These are phyloP conservation scores for Condylostylus longicornis DNA, from an alignment of 1,140 invertebrate genomes.

Conservation along the genomic window DNA sequence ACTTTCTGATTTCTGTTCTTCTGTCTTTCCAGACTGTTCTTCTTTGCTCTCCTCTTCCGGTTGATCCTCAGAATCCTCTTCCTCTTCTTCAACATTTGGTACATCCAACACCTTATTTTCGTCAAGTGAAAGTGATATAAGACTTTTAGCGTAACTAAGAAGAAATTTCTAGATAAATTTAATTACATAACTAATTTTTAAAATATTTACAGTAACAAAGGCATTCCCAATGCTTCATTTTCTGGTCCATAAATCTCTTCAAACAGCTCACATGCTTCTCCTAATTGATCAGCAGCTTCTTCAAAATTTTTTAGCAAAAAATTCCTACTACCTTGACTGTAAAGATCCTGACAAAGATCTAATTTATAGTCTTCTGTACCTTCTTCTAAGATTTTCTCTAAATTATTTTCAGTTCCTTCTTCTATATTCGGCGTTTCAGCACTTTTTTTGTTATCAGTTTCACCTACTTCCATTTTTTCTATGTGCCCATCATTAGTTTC, in stretches of 20 bases:
- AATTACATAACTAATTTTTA: not conserved
- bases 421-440: too few species aligned
- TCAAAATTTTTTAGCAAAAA: conserved; percentile 54
- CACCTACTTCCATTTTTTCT: too few species aligned
- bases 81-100: conserved; percentile 39
- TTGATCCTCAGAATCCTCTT: conserved; percentile 31
- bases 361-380: conserved; percentile 9
- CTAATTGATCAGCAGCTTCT: conserved; percentile 50
- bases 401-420: too few species aligned
- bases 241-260: conserved; percentile 49
- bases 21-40: conserved; percentile 20
- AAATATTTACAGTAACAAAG: conserved; percentile 49
- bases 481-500: too few species aligned
- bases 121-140: conserved; percentile 55
- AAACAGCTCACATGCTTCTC: conserved; percentile 51
- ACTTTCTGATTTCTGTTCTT: too few species aligned
- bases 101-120: conserved; percentile 56
- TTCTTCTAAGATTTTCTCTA: conserved; percentile 16
- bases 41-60: conserved; percentile 31
- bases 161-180: not conserved
- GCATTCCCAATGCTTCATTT: conserved; percentile 56
- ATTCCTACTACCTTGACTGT: conserved; percentile 54
- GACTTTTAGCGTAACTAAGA: conserved; percentile 34
- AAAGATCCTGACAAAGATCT: conserved; percentile 28
- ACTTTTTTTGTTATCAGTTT: too few species aligned